These are phyloP conservation scores for Schizopygopsis malacanthus DNA, from an alignment of 2,797 vertebrate genomes.

Conservation along the genomic window DNA sequence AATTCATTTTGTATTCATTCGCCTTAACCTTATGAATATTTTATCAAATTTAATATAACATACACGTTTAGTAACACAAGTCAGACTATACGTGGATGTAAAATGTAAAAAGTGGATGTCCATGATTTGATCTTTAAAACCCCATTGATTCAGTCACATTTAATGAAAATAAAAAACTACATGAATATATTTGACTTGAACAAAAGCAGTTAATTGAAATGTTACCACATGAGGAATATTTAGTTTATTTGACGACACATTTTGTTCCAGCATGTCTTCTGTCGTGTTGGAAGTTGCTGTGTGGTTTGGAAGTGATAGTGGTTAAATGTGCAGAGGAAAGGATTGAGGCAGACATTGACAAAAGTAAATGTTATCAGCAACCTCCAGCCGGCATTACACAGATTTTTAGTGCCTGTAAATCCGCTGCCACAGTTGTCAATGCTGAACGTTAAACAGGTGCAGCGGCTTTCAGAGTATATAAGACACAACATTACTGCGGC, in stretches of 20 bases:
- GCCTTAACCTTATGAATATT: not conserved
- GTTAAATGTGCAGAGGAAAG: slow-evolving; percentile 11
- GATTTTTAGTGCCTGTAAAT: too few relatives aligned
- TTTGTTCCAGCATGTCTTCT: not conserved
- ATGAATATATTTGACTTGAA: not conserved
- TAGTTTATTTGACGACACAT: not conserved
- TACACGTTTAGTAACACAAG: not conserved
- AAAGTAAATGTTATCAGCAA: not conserved
- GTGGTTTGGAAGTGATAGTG: not conserved
- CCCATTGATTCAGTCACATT: not conserved
- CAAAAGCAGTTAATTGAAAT: not conserved
- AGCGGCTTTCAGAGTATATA: not conserved
- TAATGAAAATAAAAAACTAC: not conserved
- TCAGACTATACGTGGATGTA: not conserved
- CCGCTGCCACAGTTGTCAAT: not conserved
- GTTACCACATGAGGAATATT: not conserved
- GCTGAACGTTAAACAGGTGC: not conserved
- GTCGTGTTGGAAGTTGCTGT: not conserved
- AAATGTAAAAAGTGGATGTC: not conserved
- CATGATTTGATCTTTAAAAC: not conserved
- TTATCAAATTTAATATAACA: not conserved
- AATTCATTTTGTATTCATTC: not conserved
- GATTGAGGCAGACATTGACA: slow-evolving; percentile 16
- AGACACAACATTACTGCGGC: not conserved
- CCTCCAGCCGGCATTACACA: not conserved